Conservation (phyloP, 2,113 vertebrate species). For the Candoia aspera region DNA sequence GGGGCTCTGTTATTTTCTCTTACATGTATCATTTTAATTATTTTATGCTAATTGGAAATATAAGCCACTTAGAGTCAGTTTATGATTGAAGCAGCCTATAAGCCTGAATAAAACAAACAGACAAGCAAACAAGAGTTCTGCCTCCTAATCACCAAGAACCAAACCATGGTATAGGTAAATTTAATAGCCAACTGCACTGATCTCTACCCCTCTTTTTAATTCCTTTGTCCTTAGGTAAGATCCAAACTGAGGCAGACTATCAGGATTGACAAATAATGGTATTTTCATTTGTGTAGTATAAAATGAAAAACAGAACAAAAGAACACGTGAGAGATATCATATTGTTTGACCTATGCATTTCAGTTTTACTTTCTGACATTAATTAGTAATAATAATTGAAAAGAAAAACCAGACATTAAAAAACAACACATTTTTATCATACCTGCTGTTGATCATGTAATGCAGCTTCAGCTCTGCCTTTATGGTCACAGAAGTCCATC, state of each 20-base stretch:
- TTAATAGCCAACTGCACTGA: neutral
- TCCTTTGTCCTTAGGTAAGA: neutral
- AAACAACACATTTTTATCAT: conserved; percentile 29
- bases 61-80: neutral
- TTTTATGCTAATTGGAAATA: neutral
- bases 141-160: neutral
- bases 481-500: conserved; percentile 44
- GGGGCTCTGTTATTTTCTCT: neutral
- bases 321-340: conserved; percentile 26
- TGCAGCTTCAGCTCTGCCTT: conserved; percentile 43
- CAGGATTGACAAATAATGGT: neutral
- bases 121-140: neutral
- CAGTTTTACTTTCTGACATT: neutral
- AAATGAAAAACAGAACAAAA: neutral
- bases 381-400: conserved; percentile 28
- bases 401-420: neutral
- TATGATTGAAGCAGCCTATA: neutral
- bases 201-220: neutral
- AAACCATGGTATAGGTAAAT: neutral
- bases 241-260: neutral
- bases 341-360: neutral
- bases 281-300: conserved; percentile 1
- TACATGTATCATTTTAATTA: neutral
- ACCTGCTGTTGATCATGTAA: conserved; percentile 63
- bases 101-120: neutral